Conservation (phyloP, 2,113 vertebrate genomes). For the Pontoporia blainvillei region DNA sequence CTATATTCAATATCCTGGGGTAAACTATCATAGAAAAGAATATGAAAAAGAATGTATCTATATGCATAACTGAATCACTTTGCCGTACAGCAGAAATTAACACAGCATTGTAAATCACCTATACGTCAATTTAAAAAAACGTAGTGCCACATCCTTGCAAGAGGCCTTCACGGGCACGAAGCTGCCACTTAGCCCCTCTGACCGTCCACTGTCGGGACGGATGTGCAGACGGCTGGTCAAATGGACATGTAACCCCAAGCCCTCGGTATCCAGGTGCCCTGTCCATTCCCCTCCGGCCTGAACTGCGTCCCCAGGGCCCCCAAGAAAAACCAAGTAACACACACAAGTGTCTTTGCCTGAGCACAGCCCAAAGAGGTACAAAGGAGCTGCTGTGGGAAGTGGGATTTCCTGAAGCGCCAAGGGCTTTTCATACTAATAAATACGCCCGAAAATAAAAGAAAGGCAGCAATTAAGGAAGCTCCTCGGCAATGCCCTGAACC, state of each 20-base stretch:
- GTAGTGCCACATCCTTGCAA: background rate
- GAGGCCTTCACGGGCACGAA: background rate
- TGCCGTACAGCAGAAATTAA: background rate
- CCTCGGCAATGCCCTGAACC: background rate
- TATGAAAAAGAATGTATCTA: background rate
- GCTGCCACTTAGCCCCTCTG: background rate
- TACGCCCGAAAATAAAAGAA: background rate
- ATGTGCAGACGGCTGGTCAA: background rate
- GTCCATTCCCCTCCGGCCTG: background rate
- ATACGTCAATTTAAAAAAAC: background rate
- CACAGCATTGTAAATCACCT: background rate
- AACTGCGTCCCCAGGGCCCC: background rate
- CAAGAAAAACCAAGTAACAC: background rate
- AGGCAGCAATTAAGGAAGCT: background rate
- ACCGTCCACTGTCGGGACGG: background rate
- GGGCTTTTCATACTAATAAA: constrained; percentile 29
- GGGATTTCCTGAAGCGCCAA: constrained; percentile 8
- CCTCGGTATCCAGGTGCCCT: background rate
- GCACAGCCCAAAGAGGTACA: background rate
- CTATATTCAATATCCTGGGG: background rate
- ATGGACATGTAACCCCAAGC: background rate
- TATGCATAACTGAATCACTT: background rate
- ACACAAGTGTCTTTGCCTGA: background rate
- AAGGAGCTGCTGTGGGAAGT: background rate
- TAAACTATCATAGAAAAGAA: background rate